Conservation (phyloP, 2,888 invertebrate species). For the Meteorus cinctellus region DNA sequence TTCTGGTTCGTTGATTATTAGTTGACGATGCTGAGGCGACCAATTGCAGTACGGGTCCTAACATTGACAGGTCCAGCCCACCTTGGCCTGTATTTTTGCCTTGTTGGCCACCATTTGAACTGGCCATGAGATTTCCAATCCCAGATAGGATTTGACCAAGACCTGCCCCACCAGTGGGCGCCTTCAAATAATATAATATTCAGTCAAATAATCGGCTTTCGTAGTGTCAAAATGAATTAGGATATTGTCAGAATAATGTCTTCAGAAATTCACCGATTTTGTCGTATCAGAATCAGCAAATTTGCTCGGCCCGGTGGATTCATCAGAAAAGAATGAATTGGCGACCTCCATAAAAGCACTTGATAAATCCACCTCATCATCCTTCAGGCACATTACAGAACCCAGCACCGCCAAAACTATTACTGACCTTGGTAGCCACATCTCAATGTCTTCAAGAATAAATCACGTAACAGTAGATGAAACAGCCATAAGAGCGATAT, state of each 20-base stretch:
- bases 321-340: slow-evolving; percentile 80
- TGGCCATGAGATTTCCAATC: slow-evolving; percentile 62
- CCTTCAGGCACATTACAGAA: slow-evolving; percentile 60
- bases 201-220: background rate
- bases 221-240: background rate
- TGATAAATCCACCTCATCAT: slow-evolving; percentile 75
- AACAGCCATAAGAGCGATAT: too few relatives aligned
- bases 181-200: slow-evolving; percentile 7
- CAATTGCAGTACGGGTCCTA: slow-evolving; percentile 59
- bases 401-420: slow-evolving; percentile 60
- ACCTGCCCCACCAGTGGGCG: slow-evolving; percentile 53
- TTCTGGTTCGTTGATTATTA: slow-evolving; percentile 43
- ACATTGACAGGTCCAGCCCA: slow-evolving; percentile 61
- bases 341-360: slow-evolving; percentile 82
- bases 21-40: slow-evolving; percentile 46
- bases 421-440: slow-evolving; percentile 60
- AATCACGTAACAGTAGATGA: background rate
- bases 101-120: slow-evolving; percentile 45
- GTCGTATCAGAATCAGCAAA: slow-evolving; percentile 82
- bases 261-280: slow-evolving; percentile 74
- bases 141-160: slow-evolving; percentile 68
- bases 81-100: slow-evolving; percentile 44
- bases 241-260: slow-evolving; percentile 39
- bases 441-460: slow-evolving; percentile 46
- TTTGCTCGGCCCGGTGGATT: slow-evolving; percentile 64